phyloP scores from a whole-genome alignment of 2,113 vertebrate species.

The Archilochus colubris region DNA sequence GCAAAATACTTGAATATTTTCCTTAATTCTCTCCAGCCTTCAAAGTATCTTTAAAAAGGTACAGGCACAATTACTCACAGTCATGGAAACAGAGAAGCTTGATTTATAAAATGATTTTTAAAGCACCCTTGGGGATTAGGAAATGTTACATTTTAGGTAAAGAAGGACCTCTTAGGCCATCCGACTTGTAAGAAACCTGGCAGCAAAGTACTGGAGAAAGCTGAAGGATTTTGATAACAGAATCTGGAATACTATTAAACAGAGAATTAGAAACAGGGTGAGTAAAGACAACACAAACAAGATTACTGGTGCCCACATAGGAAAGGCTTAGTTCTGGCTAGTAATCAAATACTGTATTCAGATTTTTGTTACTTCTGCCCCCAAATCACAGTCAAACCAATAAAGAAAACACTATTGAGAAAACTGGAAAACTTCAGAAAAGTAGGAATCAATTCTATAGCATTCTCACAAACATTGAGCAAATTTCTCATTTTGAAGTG shows the following conservation, averaged over 20 bases:
- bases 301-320: slow-evolving; percentile 38
- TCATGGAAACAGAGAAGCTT: background rate
- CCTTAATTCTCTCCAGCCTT: background rate
- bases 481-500: background rate
- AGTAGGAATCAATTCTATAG: background rate
- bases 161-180: background rate
- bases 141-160: background rate
- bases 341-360: slow-evolving; percentile 40
- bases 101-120: background rate
- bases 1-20: background rate
- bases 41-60: background rate
- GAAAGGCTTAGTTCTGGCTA: slow-evolving; percentile 52
- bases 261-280: slow-evolving; percentile 40
- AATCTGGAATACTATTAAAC: slow-evolving; percentile 70
- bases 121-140: background rate
- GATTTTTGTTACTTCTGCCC: background rate
- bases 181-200: slow-evolving; percentile 35
- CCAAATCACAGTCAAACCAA: background rate
- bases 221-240: slow-evolving; percentile 63
- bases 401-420: background rate
- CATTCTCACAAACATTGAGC: background rate
- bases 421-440: background rate
- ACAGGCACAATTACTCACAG: background rate
- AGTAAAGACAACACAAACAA: slow-evolving; percentile 54
- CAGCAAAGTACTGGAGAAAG: slow-evolving; percentile 27